A percentile compares a stretch with the other conserved stretches of the same genome.
phyloP scores from a whole-genome alignment of 2,113 vertebrate genomes.

The Herpetotheres cachinnans region DNA sequence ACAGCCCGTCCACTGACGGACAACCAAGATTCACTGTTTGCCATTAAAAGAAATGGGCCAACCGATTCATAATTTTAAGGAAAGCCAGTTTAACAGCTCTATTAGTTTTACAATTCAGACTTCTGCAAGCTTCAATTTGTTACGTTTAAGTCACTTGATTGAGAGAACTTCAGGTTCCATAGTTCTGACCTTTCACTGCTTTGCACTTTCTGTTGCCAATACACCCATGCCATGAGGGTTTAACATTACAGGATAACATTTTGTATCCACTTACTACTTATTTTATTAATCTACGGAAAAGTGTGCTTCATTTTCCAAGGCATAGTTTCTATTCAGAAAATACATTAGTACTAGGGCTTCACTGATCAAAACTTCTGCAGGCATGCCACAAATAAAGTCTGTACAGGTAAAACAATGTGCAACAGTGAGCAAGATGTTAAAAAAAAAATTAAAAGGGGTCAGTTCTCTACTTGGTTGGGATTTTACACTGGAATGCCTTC shows the following conservation, averaged over 20 bases:
- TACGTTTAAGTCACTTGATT: slow-evolving; percentile 43
- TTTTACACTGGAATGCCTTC: background rate
- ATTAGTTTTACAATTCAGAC: slow-evolving; percentile 52
- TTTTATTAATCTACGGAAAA: background rate
- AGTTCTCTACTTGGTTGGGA: background rate
- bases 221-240: background rate
- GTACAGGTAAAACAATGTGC: background rate
- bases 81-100: slow-evolving; percentile 62
- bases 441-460: background rate
- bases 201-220: background rate
- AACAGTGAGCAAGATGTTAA: background rate
- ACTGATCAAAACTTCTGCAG: background rate
- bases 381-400: background rate
- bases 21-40: slow-evolving; percentile 16
- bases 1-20: slow-evolving; percentile 4
- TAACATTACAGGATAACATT: background rate
- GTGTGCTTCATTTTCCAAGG: background rate
- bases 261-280: background rate
- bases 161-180: background rate
- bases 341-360: background rate
- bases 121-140: slow-evolving; percentile 55
- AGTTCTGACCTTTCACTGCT: background rate
- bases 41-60: slow-evolving; percentile 57
- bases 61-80: slow-evolving; percentile 55
- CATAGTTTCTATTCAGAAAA: background rate